Base-by-base conservation (phyloP, 2,888 invertebrate genomes). In the Athrips mouffetella region DNA sequence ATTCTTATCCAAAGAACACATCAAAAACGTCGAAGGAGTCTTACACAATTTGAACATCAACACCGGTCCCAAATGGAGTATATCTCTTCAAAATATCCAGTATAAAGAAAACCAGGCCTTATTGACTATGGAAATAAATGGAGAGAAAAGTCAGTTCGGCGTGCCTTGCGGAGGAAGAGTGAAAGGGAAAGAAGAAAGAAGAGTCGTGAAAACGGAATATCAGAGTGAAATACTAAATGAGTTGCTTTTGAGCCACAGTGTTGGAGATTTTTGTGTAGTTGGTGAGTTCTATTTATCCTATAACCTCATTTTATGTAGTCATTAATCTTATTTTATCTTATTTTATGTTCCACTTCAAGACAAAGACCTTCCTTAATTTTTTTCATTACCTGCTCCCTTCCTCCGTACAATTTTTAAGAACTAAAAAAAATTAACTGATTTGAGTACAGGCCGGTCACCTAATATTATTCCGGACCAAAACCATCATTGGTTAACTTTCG, bases 181-280 rank as follows among this genome's bases (percentile, higher is more conserved):
- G 41, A 62, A 61, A 7, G 62, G 65, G 1, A 49, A 59, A 4
- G 67, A 70, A 7, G 65, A 71, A 45, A 76, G 66, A 40, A 73
- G 75, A 3, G 70, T 77, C 7, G 89, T 98, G 2, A 91, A 93
- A 62, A 95, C 96, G 0, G 88, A 90, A 11, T 95, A 95, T 68
- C 98, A 98, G 74, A 94, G 94, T 56, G 89, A 90, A 49, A 76
- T 97, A 35, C 74, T 98, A 44, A 91, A 93, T 39, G 92, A 94
- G 55, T 89, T 98, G 84, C 70, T 96, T 29, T 90, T 95, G 72
- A 94, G 95, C 50, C 94, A 95, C 72, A 88, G 92, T 51, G 92
- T 92, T 1, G 91, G 93, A 1, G 98, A 98, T 82, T 92, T 97
- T 62, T 98, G 98, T 77, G 78, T 98, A 23, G 90, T 98, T 61